A percentile compares a stretch with the other conserved stretches of the same genome.
Conservation (phyloP, 2,797 vertebrate genomes). For the Dallia pectoralis region DNA sequence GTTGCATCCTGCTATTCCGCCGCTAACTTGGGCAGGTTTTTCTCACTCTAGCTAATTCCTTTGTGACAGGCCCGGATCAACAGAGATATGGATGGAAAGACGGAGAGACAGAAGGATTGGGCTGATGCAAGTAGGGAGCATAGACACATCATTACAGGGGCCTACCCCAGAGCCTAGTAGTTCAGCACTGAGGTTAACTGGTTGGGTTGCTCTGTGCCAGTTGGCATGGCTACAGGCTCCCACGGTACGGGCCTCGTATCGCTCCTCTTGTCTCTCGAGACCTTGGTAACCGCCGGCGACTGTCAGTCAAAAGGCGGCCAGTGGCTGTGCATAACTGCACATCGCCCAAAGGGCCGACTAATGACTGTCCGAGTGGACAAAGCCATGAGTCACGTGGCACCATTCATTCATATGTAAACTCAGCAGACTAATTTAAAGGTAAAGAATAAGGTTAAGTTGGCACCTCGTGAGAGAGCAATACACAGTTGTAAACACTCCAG, state of each 20-base stretch:
- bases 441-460: too few relatives aligned
- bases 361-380: too few relatives aligned
- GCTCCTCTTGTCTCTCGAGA: constrained; percentile 40
- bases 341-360: constrained; percentile 22
- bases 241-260: constrained; percentile 41
- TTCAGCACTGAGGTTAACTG: constrained; percentile 71
- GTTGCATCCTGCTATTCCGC: constrained; percentile 40
- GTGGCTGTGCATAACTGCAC: constrained; percentile 31
- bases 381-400: too few relatives aligned
- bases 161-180: constrained; percentile 67
- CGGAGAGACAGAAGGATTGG: constrained; percentile 26
- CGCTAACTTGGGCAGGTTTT: constrained; percentile 18
- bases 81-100: constrained; percentile 44
- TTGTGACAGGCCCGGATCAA: constrained; percentile 51
- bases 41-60: constrained; percentile 45
- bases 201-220: constrained; percentile 60
- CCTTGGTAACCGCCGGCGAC: constrained; percentile 26
- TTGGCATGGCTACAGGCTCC: constrained; percentile 73
- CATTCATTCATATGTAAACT: too few relatives aligned
- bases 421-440: too few relatives aligned
- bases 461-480: too few relatives aligned
- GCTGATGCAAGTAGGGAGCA: constrained; percentile 27
- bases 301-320: constrained; percentile 59
- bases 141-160: constrained; percentile 66
- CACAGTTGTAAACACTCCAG: too few relatives aligned